Evolutionary conservation across 2,113 vertebrate species (phyloP).

Genomic region (Labeo catla): DNA sequence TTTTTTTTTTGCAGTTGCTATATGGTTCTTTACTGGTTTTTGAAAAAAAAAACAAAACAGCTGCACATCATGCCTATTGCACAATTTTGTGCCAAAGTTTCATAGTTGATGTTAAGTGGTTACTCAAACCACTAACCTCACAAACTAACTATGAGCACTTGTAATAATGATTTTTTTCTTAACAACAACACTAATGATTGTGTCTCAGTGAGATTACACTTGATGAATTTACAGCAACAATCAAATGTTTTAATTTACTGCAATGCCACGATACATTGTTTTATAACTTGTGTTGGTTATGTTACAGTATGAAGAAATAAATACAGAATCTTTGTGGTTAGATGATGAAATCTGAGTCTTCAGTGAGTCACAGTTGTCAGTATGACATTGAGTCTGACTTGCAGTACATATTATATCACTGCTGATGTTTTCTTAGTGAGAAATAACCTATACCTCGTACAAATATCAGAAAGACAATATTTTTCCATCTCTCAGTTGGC

Average conservation of each 20-base stretch:
- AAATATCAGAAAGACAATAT: conserved; percentile 13
- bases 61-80: not conserved
- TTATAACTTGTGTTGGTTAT: not conserved
- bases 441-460: not conserved
- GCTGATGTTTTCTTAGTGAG: not conserved
- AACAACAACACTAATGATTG: not conserved
- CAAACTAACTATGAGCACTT: not conserved
- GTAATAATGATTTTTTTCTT: not conserved
- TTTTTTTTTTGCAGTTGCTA: not conserved
- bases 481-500: not conserved
- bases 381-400: conserved; percentile 1
- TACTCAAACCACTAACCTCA: not conserved
- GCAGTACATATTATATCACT: not conserved
- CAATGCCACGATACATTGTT: not conserved
- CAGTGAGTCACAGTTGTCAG: not conserved
- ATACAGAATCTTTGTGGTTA: not conserved
- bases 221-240: not conserved
- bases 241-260: not conserved
- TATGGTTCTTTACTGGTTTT: not conserved
- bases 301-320: not conserved
- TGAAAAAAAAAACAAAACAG: not conserved
- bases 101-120: not conserved
- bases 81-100: not conserved
- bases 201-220: not conserved
- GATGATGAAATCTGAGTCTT: not conserved